Base-by-base conservation (phyloP, 2,888 invertebrate genomes). In the Agrilus mali region DNA sequence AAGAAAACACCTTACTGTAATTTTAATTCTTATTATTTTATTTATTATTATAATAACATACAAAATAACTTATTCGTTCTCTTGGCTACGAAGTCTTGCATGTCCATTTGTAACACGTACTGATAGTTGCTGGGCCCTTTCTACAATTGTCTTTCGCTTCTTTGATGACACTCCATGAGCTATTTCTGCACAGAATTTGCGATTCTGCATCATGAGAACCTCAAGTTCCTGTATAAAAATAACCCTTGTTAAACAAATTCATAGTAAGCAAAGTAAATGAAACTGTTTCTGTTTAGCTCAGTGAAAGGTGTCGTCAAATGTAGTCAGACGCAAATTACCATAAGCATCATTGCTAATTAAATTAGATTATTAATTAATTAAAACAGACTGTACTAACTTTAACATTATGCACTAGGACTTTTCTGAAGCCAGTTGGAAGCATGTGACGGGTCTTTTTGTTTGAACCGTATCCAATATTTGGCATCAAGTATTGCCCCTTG, bases 401-500 rank as follows among this genome's bases (percentile, higher is more conserved):
- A 43, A 86, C 77, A 64, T 93, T 94, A 68, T 89, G 84, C 40
- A 93, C 83, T 43, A 90, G 69, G 54, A 99, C 94, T 73, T 97
- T 97, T 55, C 87, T 82, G 80, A 97, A 97, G 48, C 97, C 97
- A 66, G 90, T 95, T 38, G 96, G 97, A 31, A 97, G 78, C 84
- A 98, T 89, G 69, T 97, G 96, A 65, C 85, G 86, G 47, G 95
- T 95, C 65, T 86, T 87, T 65, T 86, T 85, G 69, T 86, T 87
- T 57, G 93, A 92, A 55, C 98, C 97, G 66, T 96, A 98, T 80
- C 98, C 98, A 68, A 99, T 95, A 67, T 85, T 95, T 53, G 98
- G 98, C 98, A 99, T 98, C 74, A 90, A 73, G 65, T 86, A 93
- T 66, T 96, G 96, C 27, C 98, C 98, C 86, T 98, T 98, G 77